phyloP scores from a whole-genome alignment of 2,888 invertebrate species.

The Trissonchulus latispiculum region DNA sequence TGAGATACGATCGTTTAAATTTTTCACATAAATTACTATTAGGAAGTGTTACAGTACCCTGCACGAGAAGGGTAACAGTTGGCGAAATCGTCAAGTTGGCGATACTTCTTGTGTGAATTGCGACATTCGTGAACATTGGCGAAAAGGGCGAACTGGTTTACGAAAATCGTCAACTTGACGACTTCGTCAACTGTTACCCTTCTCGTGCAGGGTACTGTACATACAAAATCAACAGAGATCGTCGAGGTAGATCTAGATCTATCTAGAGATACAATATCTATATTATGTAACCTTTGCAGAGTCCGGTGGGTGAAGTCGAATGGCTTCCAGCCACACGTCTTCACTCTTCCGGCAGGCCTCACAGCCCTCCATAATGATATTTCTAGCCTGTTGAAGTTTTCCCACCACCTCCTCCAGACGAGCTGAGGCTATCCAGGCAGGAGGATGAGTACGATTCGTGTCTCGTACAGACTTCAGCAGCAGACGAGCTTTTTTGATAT shows the following conservation, averaged over 20 bases:
- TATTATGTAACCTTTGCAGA: constrained; percentile 30
- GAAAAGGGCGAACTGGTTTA: no score
- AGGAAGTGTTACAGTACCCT: no score
- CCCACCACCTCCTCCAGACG: constrained; percentile 77
- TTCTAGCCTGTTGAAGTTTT: constrained; percentile 49
- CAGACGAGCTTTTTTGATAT: constrained; percentile 84
- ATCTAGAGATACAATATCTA: no score
- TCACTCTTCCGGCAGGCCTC: constrained; percentile 86
- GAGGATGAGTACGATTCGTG: constrained; percentile 97
- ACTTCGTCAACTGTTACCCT: no score
- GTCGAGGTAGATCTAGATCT: not conserved
- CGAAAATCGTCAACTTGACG: no score
- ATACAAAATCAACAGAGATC: not conserved
- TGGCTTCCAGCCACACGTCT: constrained; percentile 95
- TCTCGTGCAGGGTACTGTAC: no score
- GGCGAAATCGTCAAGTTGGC: no score
- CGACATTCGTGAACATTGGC: no score
- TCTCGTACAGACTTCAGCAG: constrained; percentile 84
- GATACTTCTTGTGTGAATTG: no score
- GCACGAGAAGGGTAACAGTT: no score
- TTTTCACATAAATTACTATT: no score
- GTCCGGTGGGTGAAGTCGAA: constrained; percentile 57
- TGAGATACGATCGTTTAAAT: no score
- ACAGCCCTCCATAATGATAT: constrained; percentile 96
- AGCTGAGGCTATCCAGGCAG: constrained; percentile 98